Base-by-base conservation (phyloP, 2,888 invertebrate genomes). In the Brachyopa scutellaris region DNA sequence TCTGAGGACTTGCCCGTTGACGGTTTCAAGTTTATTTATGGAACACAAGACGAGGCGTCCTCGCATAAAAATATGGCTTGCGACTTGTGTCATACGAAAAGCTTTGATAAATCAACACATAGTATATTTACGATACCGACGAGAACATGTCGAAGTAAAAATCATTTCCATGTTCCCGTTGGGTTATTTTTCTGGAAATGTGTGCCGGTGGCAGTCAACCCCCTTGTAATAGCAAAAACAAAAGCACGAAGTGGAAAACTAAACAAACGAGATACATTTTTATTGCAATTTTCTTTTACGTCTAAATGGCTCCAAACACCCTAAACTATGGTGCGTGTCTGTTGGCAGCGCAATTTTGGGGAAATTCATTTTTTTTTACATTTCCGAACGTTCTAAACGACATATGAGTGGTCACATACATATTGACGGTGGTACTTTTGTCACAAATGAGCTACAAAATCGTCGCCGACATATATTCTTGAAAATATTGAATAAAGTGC, bases 91-190 rank as follows among this genome's bases (percentile, higher is more conserved):
- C 40, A 67, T 51, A 76, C 42, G 40, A 55, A 55, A 62, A 62
- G 62, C 69, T 69, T 62, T 61, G 62, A 77, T 66, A 77, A 77
- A 77, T 77, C 77, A 77, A 47, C 62, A 26, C 45, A 49, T 26
- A 6, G 4, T 26, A 13, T 62, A 74, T 69, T 78, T 59, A 59
- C 45, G 64, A 57, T 70, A 59, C 57, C 64, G 61, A 38, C 47
- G 38, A 49, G 53, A 70, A 36, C 62, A 74, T 80, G 74, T 59
- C 66, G 57, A 69, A 70, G 69, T 70, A 80, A 80, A 80, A 80
- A 80, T 74, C 62, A 80, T 80, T 80, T 74, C 51, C 80, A 80
- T 80, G 80, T 80, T 80, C 49, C 21, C 69, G 69, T 64, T 49
- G 57, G 62, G 69, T 74, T 69, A 74, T 74, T 74, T 59, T 49